Conservation (phyloP, 2,888 invertebrate species). For the Nomada fabriciana region DNA sequence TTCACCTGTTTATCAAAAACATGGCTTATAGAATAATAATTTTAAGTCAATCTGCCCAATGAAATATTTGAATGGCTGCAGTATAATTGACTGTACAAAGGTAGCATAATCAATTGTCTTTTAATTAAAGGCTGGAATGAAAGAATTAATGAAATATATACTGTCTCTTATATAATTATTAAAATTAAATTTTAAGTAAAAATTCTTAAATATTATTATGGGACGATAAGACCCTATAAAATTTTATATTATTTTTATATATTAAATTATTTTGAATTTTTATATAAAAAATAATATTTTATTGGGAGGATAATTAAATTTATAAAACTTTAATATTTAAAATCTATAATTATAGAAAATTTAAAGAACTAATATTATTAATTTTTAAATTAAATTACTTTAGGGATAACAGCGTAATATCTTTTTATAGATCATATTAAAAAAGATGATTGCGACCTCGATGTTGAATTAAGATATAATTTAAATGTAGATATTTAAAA, state of each 20-base stretch:
- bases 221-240: conserved; percentile 93
- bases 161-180: conserved; percentile 25
- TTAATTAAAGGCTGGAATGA: conserved; percentile 93
- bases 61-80: conserved; percentile 91
- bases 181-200: conserved; percentile 87
- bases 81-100: conserved; percentile 91
- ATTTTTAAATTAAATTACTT: conserved; percentile 90
- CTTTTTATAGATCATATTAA: conserved; percentile 90
- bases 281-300: conserved; percentile 69
- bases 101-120: conserved; percentile 93
- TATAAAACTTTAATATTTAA: conserved; percentile 80
- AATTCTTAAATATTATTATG: conserved; percentile 88
- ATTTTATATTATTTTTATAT: conserved; percentile 84
- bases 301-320: conserved; percentile 1
- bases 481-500: conserved; percentile 86
- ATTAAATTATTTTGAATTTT: conserved; percentile 64
- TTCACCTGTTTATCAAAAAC: conserved; percentile 88
- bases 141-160: conserved; percentile 87
- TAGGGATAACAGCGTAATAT: conserved; percentile 94
- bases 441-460: conserved; percentile 93
- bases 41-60: conserved; percentile 91
- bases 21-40: conserved; percentile 88
- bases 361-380: conserved; percentile 84
- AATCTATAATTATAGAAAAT: conserved; percentile 84
- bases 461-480: conserved; percentile 93